phyloP scores from a whole-genome alignment of 2,113 vertebrate species.

The Saccopteryx bilineata region DNA sequence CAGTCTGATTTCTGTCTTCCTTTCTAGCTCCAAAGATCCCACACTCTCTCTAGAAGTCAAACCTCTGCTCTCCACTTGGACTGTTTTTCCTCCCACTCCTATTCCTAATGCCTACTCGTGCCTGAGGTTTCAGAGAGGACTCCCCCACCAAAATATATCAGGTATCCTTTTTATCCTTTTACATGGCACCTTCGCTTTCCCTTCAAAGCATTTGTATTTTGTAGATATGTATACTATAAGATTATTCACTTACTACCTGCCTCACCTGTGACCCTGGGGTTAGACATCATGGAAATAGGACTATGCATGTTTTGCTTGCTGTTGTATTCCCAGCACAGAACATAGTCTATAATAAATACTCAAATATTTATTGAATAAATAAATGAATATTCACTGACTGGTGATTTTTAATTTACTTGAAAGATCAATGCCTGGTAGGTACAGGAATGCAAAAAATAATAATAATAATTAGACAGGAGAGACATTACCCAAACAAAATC shows the following conservation, averaged over 20 bases:
- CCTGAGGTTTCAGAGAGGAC: neutral
- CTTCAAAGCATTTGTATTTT: neutral
- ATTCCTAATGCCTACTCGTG: neutral
- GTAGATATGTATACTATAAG: neutral
- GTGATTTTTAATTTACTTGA: conserved; percentile 44
- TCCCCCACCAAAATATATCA: neutral
- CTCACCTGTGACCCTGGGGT: neutral
- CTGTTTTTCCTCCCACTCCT: neutral
- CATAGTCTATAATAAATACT: neutral
- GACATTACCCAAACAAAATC: neutral
- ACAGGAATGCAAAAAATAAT: neutral
- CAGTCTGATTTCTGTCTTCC: neutral
- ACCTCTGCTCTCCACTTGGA: neutral
- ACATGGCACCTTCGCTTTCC: neutral
- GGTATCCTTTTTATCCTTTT: neutral
- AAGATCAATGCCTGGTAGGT: neutral
- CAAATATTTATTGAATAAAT: conserved; percentile 43
- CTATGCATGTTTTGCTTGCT: neutral
- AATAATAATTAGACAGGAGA: neutral
- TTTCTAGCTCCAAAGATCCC: neutral
- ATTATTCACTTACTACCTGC: neutral
- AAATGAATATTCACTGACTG: neutral
- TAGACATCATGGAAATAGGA: neutral
- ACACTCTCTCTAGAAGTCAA: neutral
- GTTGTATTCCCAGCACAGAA: neutral